Evolutionary conservation across 2,113 vertebrate genomes (phyloP).

Genomic region (Kobus ellipsiprymnus): DNA sequence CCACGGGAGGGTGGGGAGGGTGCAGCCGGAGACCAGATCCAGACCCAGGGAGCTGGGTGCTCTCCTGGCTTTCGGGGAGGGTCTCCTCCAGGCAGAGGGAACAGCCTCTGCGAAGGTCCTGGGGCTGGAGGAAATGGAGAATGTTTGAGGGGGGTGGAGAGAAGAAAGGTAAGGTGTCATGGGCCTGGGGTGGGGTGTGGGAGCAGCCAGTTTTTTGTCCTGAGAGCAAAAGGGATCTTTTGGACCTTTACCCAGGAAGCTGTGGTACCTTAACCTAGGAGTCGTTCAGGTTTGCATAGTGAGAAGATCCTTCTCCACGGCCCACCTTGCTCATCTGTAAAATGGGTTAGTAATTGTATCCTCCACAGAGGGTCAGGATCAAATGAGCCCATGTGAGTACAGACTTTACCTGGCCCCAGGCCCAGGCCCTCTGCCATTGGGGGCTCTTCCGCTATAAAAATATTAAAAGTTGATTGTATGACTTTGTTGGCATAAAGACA

Average conservation of each 20-base stretch:
- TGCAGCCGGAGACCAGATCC: too few relatives aligned
- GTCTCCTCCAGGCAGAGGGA: neutral
- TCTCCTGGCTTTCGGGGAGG: neutral
- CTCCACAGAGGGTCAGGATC: neutral
- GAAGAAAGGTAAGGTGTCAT: neutral
- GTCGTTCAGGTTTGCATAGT: rapidly evolving
- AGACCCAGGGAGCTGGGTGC: rapidly evolving
- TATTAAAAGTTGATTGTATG: neutral
- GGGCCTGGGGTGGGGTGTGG: rapidly evolving
- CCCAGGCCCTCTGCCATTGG: neutral
- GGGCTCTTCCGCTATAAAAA: neutral
- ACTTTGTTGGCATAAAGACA: neutral
- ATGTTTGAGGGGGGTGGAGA: neutral
- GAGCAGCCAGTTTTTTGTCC: neutral
- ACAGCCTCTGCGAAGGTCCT: neutral
- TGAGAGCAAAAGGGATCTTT: neutral
- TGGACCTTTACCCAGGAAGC: neutral
- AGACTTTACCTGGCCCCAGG: neutral
- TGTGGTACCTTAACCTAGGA: neutral
- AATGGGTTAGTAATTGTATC: neutral
- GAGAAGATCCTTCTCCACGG: neutral
- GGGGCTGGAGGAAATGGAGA: neutral
- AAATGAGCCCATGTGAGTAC: rapidly evolving
- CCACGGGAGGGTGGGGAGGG: neutral
- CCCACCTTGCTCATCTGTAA: neutral